Conservation (phyloP, 2,113 vertebrate genomes). For the Pteropus alecto region DNA sequence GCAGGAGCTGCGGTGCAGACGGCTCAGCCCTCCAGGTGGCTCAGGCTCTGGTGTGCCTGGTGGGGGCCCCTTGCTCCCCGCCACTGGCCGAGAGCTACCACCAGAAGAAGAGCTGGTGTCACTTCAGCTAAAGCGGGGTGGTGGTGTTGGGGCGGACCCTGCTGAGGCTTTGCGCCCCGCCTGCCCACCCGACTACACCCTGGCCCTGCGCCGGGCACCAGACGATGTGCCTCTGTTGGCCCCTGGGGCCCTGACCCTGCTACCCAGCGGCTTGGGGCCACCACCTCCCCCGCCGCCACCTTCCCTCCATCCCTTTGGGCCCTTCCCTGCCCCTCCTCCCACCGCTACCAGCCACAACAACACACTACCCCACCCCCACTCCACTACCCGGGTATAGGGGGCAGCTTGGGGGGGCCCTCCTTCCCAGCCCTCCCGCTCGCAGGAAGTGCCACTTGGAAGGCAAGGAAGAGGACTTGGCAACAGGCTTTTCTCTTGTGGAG, state of each 20-base stretch:
- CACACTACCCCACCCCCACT: slow-evolving; percentile 94
- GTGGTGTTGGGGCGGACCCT: slow-evolving; percentile 78
- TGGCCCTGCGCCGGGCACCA: slow-evolving; percentile 92
- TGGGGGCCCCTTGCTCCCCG: slow-evolving; percentile 84
- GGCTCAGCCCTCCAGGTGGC: slow-evolving; percentile 83
- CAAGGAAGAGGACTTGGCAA: slow-evolving; percentile 49
- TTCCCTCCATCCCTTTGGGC: slow-evolving; percentile 92
- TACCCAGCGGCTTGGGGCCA: slow-evolving; percentile 92
- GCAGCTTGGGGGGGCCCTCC: slow-evolving; percentile 57
- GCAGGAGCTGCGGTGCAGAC: slow-evolving; percentile 88
- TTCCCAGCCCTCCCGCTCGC: slow-evolving; percentile 74
- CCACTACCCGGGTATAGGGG: slow-evolving; percentile 94
- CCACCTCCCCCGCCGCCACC: slow-evolving; percentile 88
- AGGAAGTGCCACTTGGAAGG: slow-evolving; percentile 38
- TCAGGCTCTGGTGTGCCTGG: slow-evolving; percentile 65
- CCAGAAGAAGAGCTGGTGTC: slow-evolving; percentile 95
- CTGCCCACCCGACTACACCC: slow-evolving; percentile 94
- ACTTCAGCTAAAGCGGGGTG: slow-evolving; percentile 90
- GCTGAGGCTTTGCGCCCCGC: slow-evolving; percentile 91
- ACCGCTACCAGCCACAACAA: slow-evolving; percentile 89
- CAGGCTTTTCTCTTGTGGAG: slow-evolving; percentile 23
- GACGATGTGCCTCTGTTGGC: slow-evolving; percentile 93
- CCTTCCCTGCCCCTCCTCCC: slow-evolving; percentile 84
- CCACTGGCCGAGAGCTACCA: slow-evolving; percentile 89
- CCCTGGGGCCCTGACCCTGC: slow-evolving; percentile 94